phyloP scores from a whole-genome alignment of 2,797 vertebrate genomes.

The Myotis myotis region DNA sequence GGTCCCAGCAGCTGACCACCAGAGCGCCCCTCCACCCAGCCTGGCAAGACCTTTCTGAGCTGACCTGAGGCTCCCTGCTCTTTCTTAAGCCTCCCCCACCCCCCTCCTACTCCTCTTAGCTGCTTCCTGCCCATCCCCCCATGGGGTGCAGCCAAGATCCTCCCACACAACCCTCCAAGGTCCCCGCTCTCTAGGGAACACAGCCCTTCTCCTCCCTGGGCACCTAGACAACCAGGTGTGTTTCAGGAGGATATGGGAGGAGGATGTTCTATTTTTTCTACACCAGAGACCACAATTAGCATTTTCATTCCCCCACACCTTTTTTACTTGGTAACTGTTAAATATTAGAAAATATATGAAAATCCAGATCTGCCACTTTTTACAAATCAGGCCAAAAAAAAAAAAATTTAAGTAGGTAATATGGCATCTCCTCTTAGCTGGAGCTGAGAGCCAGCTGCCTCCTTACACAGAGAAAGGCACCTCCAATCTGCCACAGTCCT shows the following conservation, averaged over 20 bases:
- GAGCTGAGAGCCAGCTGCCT: not conserved
- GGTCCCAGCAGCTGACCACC: not conserved
- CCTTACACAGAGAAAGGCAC: no score
- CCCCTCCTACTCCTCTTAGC: not conserved
- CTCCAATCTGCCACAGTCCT: not conserved
- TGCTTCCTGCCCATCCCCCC: no score
- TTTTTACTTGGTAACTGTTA: not conserved
- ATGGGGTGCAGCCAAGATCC: not conserved
- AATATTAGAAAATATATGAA: not conserved
- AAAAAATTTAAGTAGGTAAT: not conserved
- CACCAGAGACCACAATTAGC: not conserved
- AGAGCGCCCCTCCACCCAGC: not conserved
- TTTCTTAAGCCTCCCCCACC: rapidly evolving
- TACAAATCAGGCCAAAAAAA: not conserved
- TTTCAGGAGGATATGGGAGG: not conserved
- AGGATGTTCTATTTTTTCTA: not conserved
- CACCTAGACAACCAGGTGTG: not conserved
- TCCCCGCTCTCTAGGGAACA: not conserved
- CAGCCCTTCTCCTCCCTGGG: not conserved
- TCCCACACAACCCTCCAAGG: no score
- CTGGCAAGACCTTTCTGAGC: not conserved
- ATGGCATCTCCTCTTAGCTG: not conserved
- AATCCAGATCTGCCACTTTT: not conserved
- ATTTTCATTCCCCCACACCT: not conserved
- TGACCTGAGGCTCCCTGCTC: rapidly evolving